Base-by-base conservation (phyloP, 2,888 invertebrate genomes). In the Leptinotarsa peninsularis region DNA sequence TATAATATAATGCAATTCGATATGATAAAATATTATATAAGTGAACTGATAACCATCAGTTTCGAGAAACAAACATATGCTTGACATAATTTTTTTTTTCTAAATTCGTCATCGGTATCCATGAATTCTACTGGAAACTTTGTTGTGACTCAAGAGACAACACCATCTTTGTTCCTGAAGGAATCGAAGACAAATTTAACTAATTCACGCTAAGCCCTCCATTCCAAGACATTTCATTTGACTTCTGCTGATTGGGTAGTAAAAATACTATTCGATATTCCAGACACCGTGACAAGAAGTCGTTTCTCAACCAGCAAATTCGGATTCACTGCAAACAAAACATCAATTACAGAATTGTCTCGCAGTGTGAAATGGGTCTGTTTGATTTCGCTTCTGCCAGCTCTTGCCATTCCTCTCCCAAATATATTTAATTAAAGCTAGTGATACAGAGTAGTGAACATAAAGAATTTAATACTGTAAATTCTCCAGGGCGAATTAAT, bases 381-480 rank as follows among this genome's bases (percentile, higher is more conserved):
- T 71, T 67, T 71, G 66, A 67, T 56, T 67, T 69, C 60, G 49
- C 66, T 56, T 33, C 56, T 33, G 21, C 52, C 52, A 52, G 52
- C 52, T 52, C n/a, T 52, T n/a, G 15, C 56, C 60, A 49, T 70
- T 74, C 50, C 58, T 52, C 50, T 60, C 17, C 50, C 49, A 66
- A 76, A 69, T 70, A 73, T 70, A 76, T 76, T 76, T 73, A 73
- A 76, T 76, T 76, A 76, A 60, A 60, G 68, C 70, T 43, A 70
- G 63, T 73, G 76, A 73, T 76, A 73, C 60, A 70, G 67, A 43
- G 70, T 60, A 67, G 71, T 66, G 70, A 70, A 70, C 75, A 76
- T 76, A 70, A 76, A 76, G 76, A 76, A 70, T 73, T 73, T 73
- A 69, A 72, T 72, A 67, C 66, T 67, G 73, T 68, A 27, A 52